phyloP scores from a whole-genome alignment of 1,140 invertebrate genomes.

The Drosophila navojoa region DNA sequence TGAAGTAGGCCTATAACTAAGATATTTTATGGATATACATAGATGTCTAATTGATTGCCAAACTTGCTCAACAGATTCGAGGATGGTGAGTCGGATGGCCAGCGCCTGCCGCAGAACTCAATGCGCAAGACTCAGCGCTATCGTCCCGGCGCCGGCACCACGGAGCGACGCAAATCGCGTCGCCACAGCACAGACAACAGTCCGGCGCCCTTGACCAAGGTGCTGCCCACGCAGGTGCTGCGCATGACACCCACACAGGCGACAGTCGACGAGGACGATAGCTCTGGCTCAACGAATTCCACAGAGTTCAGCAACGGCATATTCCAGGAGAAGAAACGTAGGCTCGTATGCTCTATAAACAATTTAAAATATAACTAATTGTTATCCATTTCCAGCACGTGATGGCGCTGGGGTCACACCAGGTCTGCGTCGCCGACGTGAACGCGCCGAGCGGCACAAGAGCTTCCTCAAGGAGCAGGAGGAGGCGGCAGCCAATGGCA shows the following conservation, averaged over 20 bases:
- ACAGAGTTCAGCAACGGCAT: constrained; percentile 74
- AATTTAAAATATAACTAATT: background rate
- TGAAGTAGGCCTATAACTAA: constrained; percentile 87
- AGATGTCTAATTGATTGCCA: constrained; percentile 58
- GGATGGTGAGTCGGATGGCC: constrained; percentile 82
- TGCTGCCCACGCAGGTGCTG: constrained; percentile 65
- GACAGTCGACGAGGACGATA: constrained; percentile 84
- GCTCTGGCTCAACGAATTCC: constrained; percentile 81
- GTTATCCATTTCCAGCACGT: constrained; percentile 32
- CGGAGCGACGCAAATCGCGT: constrained; percentile 90
- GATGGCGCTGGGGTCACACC: constrained; percentile 88
- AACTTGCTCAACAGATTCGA: constrained; percentile 64
- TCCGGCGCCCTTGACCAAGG: constrained; percentile 84
- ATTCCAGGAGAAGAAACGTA: constrained; percentile 77
- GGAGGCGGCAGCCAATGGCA: constrained; percentile 86
- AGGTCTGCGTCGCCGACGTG: constrained; percentile 88
- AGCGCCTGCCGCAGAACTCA: constrained; percentile 89
- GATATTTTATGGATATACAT: background rate
- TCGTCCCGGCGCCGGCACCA: constrained; percentile 87
- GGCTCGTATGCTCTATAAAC: background rate
- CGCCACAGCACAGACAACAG: constrained; percentile 89
- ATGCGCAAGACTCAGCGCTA: constrained; percentile 91
- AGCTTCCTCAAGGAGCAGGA: constrained; percentile 92
- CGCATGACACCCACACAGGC: constrained; percentile 74
- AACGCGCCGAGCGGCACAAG: constrained; percentile 91